phyloP scores from a whole-genome alignment of 2,888 invertebrate genomes.

The Caenorhabditis imperialis region DNA sequence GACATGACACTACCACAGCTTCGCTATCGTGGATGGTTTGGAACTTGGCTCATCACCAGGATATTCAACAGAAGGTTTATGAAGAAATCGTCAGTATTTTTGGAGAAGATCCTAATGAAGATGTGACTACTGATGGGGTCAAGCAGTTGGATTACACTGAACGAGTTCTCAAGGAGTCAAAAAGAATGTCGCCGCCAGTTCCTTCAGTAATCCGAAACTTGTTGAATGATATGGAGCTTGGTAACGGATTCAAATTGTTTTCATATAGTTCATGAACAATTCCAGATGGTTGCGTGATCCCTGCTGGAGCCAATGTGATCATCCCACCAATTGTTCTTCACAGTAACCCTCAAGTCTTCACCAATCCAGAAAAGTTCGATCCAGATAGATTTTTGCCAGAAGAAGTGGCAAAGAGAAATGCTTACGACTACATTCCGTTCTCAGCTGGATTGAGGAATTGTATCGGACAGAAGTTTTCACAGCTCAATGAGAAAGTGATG shows the following conservation, averaged over 20 bases:
- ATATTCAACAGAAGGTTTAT: conserved; percentile 54
- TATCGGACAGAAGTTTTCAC: conserved; percentile 79
- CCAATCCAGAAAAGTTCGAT: conserved; percentile 79
- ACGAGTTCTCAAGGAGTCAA: conserved; percentile 64
- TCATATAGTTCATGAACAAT: neutral
- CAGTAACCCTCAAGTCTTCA: conserved; percentile 31
- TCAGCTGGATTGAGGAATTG: conserved; percentile 73
- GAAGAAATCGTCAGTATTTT: conserved; percentile 47
- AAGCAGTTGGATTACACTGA: conserved; percentile 28
- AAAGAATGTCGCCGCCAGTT: conserved; percentile 64
- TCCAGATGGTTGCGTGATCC: conserved; percentile 23
- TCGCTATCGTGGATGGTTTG: conserved; percentile 61
- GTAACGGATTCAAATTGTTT: neutral
- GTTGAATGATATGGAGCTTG: conserved; percentile 21
- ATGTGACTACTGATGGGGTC: conserved; percentile 37
- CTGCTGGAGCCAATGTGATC: conserved; percentile 16
- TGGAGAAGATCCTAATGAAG: conserved; percentile 59
- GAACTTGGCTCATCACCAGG: conserved; percentile 62
- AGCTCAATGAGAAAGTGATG: conserved; percentile 79
- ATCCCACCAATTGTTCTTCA: conserved; percentile 44
- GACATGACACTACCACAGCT: conserved; percentile 66
- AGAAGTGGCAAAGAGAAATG: conserved; percentile 63
- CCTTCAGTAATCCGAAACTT: conserved; percentile 57
- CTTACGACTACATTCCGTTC: conserved; percentile 72
- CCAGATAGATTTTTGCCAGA: conserved; percentile 79